Conservation (phyloP, 2,888 invertebrate genomes). For the Latheticus oryzae region DNA sequence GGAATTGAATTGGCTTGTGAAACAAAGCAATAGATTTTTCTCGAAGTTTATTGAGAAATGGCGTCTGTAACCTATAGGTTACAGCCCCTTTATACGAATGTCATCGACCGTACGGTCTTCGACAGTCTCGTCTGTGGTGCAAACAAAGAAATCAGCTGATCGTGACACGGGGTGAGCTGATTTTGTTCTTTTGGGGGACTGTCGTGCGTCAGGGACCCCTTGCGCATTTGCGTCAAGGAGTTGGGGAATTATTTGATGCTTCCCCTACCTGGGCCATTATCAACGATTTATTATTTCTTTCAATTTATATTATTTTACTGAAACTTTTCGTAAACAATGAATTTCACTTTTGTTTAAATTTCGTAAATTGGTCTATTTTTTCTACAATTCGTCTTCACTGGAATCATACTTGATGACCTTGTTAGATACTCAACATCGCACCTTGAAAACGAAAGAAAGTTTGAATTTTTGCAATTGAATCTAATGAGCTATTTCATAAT, state of each 20-base stretch:
- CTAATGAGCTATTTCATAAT: too few species aligned
- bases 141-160: slow-evolving; percentile 90
- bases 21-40: slow-evolving; percentile 45
- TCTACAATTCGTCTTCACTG: too few species aligned
- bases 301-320: too few species aligned
- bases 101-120: slow-evolving; percentile 62
- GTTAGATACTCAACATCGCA: too few species aligned
- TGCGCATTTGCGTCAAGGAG: slow-evolving; percentile 17
- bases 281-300: too few species aligned
- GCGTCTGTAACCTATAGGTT: slow-evolving; percentile 4
- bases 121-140: slow-evolving; percentile 53
- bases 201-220: slow-evolving; percentile 19
- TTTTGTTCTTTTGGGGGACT: slow-evolving; percentile 13
- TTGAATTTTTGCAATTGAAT: too few species aligned
- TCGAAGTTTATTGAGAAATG: slow-evolving; percentile 21
- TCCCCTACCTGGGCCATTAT: slow-evolving; percentile 32
- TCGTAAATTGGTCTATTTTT: too few species aligned
- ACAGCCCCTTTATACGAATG: slow-evolving; percentile 52
- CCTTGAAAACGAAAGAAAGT: too few species aligned
- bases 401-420: too few species aligned
- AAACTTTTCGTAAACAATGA: too few species aligned
- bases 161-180: slow-evolving; percentile 59
- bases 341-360: too few species aligned
- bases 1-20: slow-evolving; percentile 49
- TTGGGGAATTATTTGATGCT: background rate